These are phyloP conservation scores for Sarotherodon lohbergeri DNA, from an alignment of 2,113 vertebrate genomes.

Conservation along the genomic window DNA sequence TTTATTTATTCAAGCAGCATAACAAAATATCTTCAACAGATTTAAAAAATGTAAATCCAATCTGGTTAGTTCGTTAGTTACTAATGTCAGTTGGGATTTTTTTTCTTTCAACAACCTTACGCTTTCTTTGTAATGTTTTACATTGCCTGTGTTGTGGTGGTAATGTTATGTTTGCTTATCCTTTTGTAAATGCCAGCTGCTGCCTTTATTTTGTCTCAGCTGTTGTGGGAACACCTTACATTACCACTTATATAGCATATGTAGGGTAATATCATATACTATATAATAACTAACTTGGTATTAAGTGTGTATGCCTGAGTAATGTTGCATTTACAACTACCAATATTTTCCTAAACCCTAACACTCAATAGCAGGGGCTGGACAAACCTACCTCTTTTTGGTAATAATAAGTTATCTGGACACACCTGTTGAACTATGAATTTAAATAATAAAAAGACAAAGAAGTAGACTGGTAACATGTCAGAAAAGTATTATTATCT, in stretches of 20 bases:
- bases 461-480: rapidly evolving
- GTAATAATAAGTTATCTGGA: background rate
- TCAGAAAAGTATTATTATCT: background rate
- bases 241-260: background rate
- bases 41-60: background rate
- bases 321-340: background rate
- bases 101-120: background rate
- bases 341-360: background rate
- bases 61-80: rapidly evolving
- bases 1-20: background rate
- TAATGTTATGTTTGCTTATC: background rate
- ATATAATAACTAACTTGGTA: background rate
- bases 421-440: background rate
- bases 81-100: background rate
- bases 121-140: background rate
- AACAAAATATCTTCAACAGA: background rate
- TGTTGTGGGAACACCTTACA: background rate
- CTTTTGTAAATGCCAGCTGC: background rate
- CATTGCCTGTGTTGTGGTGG: background rate
- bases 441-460: background rate
- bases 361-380: background rate
- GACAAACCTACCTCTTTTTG: background rate
- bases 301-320: background rate
- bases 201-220: background rate
- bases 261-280: background rate